Base-by-base conservation (phyloP, 2,797 vertebrate species). In the Siniperca undulata region DNA sequence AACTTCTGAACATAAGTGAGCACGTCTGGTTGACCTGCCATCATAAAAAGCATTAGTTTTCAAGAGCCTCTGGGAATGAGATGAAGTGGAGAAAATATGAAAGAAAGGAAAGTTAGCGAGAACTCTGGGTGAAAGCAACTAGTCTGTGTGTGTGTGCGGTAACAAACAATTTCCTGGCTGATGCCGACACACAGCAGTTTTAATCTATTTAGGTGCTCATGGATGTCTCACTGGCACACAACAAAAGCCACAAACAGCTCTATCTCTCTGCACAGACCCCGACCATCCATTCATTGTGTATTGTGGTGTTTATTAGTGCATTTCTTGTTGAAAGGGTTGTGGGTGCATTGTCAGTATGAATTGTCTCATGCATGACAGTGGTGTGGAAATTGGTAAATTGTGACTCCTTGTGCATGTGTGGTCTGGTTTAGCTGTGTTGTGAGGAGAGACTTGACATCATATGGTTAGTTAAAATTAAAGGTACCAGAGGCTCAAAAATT, bases 131-230 rank as follows among this genome's bases (percentile, higher is more conserved):
- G 72, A 81, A 81, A 82, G 77, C 74, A 78, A 81, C 69, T 74
- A 48, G 52, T 85, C 14, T 81, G 66, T 78, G 64, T 40, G 30
- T 30, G 64, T 62, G 50, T 79, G 82, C 16, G 56, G 79, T 85
- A 78, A 77, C 81, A 83, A 90, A 91, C 85, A 87, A 89, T 87
- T 90, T 91, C 82, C 91, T 91, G 90, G 80, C 81, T 84, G 79
- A 80, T 90, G 76, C 78, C 88, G 89, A 93, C 88, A 85, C 83
- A 89, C 78, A 89, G 85, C 74, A 90, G 69, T 90, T 90, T 81
- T 84, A 87, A 93, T 94, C 86, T 88, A 87, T 90, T 90, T 88
- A 88, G 88, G 77, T 90, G 80, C 83, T 88, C 74, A 90, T 88
- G 86, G 81, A 89, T 79, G 86, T 86, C 77, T 89, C 77, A 75